phyloP scores from a whole-genome alignment of 2,113 vertebrate species.

The Barbus barbus region DNA sequence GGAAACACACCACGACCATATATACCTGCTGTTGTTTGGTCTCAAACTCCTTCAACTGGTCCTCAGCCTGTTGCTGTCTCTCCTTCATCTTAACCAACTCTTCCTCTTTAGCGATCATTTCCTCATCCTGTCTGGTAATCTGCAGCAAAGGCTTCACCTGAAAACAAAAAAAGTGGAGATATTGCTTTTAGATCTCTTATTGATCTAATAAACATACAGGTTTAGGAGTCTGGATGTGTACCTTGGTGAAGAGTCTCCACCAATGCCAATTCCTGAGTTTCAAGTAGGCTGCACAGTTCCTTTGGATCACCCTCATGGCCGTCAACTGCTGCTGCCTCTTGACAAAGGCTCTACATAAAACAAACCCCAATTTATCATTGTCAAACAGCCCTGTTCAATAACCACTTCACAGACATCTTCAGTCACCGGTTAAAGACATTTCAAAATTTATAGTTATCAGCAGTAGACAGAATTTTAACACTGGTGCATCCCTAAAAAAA shows the following conservation, averaged over 20 bases:
- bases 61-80: slow-evolving; percentile 79
- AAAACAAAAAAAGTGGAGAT: not conserved
- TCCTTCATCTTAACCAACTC: slow-evolving; percentile 84
- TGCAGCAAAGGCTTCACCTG: slow-evolving; percentile 88
- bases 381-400: not conserved
- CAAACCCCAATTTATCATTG: not conserved
- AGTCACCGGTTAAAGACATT: not conserved
- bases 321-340: slow-evolving; percentile 95
- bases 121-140: slow-evolving; percentile 85
- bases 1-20: not conserved
- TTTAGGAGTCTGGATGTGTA: slow-evolving; percentile 48
- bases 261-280: slow-evolving; percentile 99
- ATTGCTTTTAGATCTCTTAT: not conserved
- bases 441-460: not conserved
- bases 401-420: not conserved
- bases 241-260: slow-evolving; percentile 99
- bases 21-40: slow-evolving; percentile 79
- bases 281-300: slow-evolving; percentile 96
- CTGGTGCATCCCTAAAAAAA: not conserved
- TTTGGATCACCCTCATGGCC: slow-evolving; percentile 96
- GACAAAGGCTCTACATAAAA: slow-evolving; percentile 72
- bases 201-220: not conserved
- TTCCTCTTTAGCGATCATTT: slow-evolving; percentile 84
- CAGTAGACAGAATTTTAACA: not conserved
- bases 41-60: slow-evolving; percentile 79